Evolutionary conservation across 2,888 invertebrate species (phyloP), one percentile per base, ranked within the genome.

Genomic region (Cantharis nigra): DNA sequence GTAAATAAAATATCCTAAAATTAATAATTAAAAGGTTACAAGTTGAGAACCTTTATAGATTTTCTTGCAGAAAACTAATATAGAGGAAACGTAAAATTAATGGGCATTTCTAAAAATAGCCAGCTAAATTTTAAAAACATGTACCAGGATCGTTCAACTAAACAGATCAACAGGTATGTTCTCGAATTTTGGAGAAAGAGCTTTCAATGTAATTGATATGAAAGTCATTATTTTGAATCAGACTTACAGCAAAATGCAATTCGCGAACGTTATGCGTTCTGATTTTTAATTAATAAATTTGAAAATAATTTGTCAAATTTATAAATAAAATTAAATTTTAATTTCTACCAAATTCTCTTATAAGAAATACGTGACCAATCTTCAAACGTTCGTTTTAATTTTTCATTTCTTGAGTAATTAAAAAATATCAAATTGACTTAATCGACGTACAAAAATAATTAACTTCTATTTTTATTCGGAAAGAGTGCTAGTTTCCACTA

Each of bases 321-420:
- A 4, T 23, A 23, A 67, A 13, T 13, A 65, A 5, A 18, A 23
- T 65, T 5, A 20, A 3, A 65, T 13, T 65, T 23, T 13, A 20
- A 13, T 65, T 11, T 20, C 18, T 10, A 65, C 13, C 13, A 33
- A 33, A 33, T n/a, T 33, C 13, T 0, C n/a, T 49, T n/a, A 7
- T 7, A 49, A n/a, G 49, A 67, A 67, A 23, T 67, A 67, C 65
- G 65, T 67, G 65, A 67, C 65, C 65, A 67, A 67, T 67, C 65
- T 23, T 23, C 23, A 23, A 13, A 23, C 23, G 23, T 67, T 9
- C 20, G 65, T 67, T 67, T 67, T 67, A 67, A 67, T 67, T 67
- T 67, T 67, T 23, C 23, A 67, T 67, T 49, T 7, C 65, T 23
- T 13, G 26, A 67, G n/a, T 67, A 67, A 67, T 67, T 67, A 67